Percentiles rank a stretch among this genome's conserved stretches.
These are phyloP conservation scores for Gonioctena quinquepunctata DNA, from an alignment of 1,140 invertebrate species.

Conservation along the genomic window DNA sequence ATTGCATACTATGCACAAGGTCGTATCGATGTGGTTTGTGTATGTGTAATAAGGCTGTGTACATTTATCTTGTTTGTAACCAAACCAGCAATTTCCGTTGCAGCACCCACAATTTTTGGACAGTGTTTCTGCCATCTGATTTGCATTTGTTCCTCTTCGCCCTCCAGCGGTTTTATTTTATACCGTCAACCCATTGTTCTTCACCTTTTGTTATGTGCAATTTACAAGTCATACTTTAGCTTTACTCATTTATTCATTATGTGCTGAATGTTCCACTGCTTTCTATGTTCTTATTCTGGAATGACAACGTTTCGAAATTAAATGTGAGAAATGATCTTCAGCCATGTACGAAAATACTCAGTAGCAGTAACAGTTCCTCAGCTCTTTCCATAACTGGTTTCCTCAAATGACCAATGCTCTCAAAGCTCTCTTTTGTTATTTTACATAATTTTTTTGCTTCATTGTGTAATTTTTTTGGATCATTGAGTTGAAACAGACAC, in stretches of 20 bases:
- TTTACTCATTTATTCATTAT: neutral
- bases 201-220: slow-evolving; percentile 12
- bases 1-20: slow-evolving; percentile 48
- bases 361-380: neutral
- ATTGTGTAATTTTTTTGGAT: neutral
- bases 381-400: neutral
- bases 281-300: slow-evolving; percentile 6
- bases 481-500: neutral
- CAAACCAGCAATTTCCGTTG: slow-evolving; percentile 24
- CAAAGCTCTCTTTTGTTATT: neutral
- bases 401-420: neutral
- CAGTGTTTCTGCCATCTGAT: slow-evolving; percentile 22
- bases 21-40: slow-evolving; percentile 53
- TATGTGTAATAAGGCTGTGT: slow-evolving; percentile 56
- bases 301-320: slow-evolving; percentile 1
- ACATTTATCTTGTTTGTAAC: slow-evolving; percentile 47
- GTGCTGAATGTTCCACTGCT: slow-evolving; percentile 15
- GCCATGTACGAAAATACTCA: too few relatives aligned
- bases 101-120: slow-evolving; percentile 23
- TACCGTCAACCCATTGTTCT: neutral
- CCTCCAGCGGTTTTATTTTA: neutral
- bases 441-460: neutral
- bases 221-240: slow-evolving; percentile 6
- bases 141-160: slow-evolving; percentile 24
- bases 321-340: neutral